Percentiles rank a stretch among this genome's conserved stretches.
phyloP scores from a whole-genome alignment of 1,140 invertebrate species.

The Euwallacea similis region DNA sequence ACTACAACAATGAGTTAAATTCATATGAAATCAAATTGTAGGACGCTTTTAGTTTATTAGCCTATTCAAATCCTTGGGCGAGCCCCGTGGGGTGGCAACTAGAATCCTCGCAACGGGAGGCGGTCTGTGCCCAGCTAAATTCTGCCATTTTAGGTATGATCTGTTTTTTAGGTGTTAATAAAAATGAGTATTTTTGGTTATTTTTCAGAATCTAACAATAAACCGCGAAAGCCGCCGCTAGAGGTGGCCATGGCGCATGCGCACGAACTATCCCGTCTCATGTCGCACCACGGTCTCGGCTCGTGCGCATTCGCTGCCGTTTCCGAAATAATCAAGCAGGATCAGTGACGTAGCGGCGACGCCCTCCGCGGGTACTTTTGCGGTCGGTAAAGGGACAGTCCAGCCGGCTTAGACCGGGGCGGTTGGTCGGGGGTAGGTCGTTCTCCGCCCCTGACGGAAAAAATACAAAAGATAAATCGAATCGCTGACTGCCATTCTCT shows the following conservation, averaged over 20 bases:
- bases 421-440: conserved; percentile 1
- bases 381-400: conserved; percentile 21
- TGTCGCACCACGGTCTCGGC: conserved; percentile 86
- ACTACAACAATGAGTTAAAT: not conserved
- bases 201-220: conserved; percentile 81
- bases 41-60: conserved; percentile 96
- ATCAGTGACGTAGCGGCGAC: conserved; percentile 23
- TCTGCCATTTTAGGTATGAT: conserved; percentile 89
- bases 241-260: conserved; percentile 91
- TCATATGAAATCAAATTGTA: conserved; percentile 53
- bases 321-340: conserved; percentile 61
- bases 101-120: conserved; percentile 88
- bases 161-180: too few relatives aligned
- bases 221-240: conserved; percentile 85
- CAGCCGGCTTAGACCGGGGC: conserved; percentile 11
- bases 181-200: not conserved
- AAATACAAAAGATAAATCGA: conserved; percentile 16
- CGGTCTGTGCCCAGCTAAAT: conserved; percentile 92
- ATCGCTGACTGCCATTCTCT: conserved; percentile 35
- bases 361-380: conserved; percentile 10
- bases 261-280: conserved; percentile 82
- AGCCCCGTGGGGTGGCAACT: conserved; percentile 95
- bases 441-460: not conserved
- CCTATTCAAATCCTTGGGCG: conserved; percentile 96
- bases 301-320: conserved; percentile 91